Evolutionary conservation across 2,797 vertebrate species (phyloP).

Genomic region (Sparidentex hasta): DNA sequence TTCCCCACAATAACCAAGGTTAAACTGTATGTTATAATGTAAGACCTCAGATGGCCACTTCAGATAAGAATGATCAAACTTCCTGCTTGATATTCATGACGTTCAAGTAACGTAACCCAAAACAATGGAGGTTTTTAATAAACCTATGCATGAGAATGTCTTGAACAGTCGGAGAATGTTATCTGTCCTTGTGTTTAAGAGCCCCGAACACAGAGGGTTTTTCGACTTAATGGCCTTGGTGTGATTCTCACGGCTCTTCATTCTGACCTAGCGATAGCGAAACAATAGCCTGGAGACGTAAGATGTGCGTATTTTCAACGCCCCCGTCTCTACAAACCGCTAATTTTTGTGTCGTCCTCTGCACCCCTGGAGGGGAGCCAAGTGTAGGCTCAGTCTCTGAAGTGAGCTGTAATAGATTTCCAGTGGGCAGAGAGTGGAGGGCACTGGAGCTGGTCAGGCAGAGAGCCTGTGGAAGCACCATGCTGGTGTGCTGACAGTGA

Average conservation of each 20-base stretch:
- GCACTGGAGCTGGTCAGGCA: constrained; percentile 60
- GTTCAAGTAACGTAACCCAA: constrained; percentile 26
- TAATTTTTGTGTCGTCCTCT: constrained; percentile 66
- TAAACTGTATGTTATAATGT: constrained; percentile 43
- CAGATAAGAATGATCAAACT: constrained; percentile 58
- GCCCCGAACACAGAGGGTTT: constrained; percentile 15
- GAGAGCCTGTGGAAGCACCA: constrained; percentile 60
- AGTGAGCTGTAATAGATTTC: constrained; percentile 75
- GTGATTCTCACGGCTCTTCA: constrained; percentile 32
- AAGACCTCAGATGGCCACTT: constrained; percentile 51
- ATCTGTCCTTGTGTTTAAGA: constrained; percentile 78
- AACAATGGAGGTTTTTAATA: constrained; percentile 75
- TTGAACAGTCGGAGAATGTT: constrained; percentile 66
- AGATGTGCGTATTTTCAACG: constrained; percentile 47
- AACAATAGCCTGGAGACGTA: constrained; percentile 54
- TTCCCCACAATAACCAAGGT: constrained; percentile 56
- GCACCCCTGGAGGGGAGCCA: constrained; percentile 66
- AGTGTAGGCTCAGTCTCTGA: constrained; percentile 65
- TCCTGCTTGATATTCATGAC: constrained; percentile 55
- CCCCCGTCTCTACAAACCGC: constrained; percentile 38
- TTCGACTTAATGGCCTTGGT: constrained; percentile 43
- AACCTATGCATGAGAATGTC: constrained; percentile 42
- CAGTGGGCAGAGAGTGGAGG: constrained; percentile 70
- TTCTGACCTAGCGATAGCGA: constrained; percentile 62
- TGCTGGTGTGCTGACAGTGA: constrained; percentile 69